Base-by-base conservation (phyloP, 1,140 invertebrate genomes). In the Idris sp. region DNA sequence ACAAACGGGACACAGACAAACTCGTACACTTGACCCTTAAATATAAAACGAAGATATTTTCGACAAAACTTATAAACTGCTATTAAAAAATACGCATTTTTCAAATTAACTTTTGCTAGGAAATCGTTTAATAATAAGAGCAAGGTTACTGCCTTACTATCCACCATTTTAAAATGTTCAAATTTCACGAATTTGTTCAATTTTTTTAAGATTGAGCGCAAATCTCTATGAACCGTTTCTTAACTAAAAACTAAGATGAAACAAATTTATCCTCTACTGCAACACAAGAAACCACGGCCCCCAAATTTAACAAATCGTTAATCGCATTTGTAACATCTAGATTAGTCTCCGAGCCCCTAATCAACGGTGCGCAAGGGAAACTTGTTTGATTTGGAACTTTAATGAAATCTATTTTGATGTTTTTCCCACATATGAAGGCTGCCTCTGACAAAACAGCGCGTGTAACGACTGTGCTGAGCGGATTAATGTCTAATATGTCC, bases 21-120 rank as follows among this genome's bases (percentile, higher is more conserved):
- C 16, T 56, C 53, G 9, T 28, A 40, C 4, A 28, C 19, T 2
- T 41, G n/a, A n/a, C 6, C 16, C 11, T 56, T n/a, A 31, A 56
- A 56, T 10, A 56, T 43, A 14, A 56, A 56, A 22, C 53, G 41
- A 8, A 56, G 13, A 33, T 19, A 54, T 7, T 13, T 10, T 0
- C 0, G 13, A 19, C 53, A 44, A 19, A 31, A 2, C 25, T 43
- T 26, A 7, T 44, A 0, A 15, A 77, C 54, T 22, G 77, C 44
- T 1, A 79, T 33, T 4, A 56, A 14, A 38, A 67, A 72, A 61
- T 79, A 79, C 0, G 77, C 74, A 22, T 64, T 49, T 53, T 72
- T 11, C 2, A 72, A 33, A 28, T 72, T 44, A 4, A 71, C 30
- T n/a, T 25, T 71, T 11, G 46, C 46, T 40, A 61, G 44, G 10